Evolutionary conservation across 2,888 invertebrate species (phyloP), one percentile per base, ranked within the genome.

Genomic region (Drosophila testacea): DNA sequence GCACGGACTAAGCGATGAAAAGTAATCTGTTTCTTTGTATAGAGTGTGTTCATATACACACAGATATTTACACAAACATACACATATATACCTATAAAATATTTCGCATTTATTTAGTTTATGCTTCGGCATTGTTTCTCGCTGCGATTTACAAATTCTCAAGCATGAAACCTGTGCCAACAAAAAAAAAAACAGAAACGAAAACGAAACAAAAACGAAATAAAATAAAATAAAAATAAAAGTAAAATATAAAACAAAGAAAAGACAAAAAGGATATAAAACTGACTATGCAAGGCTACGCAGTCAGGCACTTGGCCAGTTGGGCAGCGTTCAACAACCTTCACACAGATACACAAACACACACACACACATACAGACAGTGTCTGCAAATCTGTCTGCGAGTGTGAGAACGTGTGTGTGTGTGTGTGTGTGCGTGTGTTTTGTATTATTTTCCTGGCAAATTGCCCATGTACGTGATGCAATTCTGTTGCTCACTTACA

Each of bases 381-480:
- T 52, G 65, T 62, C 68, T 75, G 73, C 50, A 44, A 55, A 71
- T 42, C 62, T 79, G 64, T 69, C 69, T 68, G 62, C 64, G 50
- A 59, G 62, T 59, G 32, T 50, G 22, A 22, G 22, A 22, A 22
- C 22, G 13, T 56, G n/a, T 52, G 9, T 51, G 9, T 70, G n/a
- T n/a, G n/a, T 66, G 13, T 65, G 38, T 70, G 36, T 54, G 39
- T 66, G 30, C 52, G 39, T 66, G 52, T 69, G 54, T 77, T 52
- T 81, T 85, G 89, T 89, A 85, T 86, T 86, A 85, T 85, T 85
- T 62, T 72, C 79, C 68, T 89, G 88, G 90, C 90, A 89, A 89
- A 89, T 89, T 90, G 90, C 90, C 88, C 88, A 86, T 77, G 86
- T 89, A 89, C 88, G 88, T 89, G 88, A 85, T 88, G 86, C 90